Evolutionary conservation across 2,113 vertebrate genomes (phyloP), one percentile per base, ranked within the genome.

Genomic region (Platichthys flesus): DNA sequence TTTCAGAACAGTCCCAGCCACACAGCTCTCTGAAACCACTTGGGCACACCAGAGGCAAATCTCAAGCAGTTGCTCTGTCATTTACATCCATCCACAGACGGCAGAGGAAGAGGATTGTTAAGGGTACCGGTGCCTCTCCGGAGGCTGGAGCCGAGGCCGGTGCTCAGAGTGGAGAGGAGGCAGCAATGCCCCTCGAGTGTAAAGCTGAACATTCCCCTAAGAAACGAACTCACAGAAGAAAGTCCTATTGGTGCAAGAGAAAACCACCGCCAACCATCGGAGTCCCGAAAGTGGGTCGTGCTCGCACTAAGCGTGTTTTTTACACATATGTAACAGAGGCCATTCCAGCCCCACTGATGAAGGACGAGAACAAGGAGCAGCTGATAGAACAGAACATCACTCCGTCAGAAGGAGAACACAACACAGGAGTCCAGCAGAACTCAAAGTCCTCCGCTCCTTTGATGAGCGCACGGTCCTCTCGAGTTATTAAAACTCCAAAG

Each of bases 401-500:
- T 20, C 59, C 58, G 14, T 54, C 58, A 1, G 71, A 62, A 21
- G 49, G 40, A 2, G 78, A 86, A 24, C 28, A 51, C 86, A 82
- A 54, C 80, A 71, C 24, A 24, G 24, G 0, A 65, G 47, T 37
- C 20, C 71, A 57, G 16, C 78, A 57, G 68, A 60, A 52, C 59
- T 71, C 79, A 52, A 84, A 92, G 86, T 93, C 92, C 24, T 89
- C 93, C 52, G 54, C 89, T 71, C 91, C 94, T 2, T 85, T 95
- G 69, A 91, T 90, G 28, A 96, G 94, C 2, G 95, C 90, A 31
- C 94, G 97, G 24, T 96, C 97, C 20, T 96, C 96, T 16, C 93
- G 97, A 0, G 88, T 97, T 70, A 98, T 98, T 81, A 96, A 96
- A 90, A 89, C 94, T 10, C 97, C 97, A 4, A 95, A 95, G 73